These are phyloP conservation scores for Plectropomus leopardus DNA, from an alignment of 2,113 vertebrate genomes.

Conservation along the genomic window DNA sequence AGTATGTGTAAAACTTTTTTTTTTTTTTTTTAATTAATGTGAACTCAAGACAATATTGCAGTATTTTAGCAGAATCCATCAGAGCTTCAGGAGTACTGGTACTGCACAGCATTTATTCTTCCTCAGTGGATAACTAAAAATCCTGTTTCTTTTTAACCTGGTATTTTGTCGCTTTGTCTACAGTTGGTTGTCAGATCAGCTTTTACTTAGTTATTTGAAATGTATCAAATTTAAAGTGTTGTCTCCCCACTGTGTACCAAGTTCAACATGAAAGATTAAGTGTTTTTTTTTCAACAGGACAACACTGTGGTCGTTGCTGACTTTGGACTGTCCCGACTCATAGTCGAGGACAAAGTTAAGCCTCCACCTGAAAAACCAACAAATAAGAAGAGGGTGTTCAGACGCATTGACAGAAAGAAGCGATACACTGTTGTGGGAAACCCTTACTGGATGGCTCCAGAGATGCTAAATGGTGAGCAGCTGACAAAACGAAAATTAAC, in stretches of 20 bases:
- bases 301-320: slow-evolving; percentile 97
- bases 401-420: slow-evolving; percentile 93
- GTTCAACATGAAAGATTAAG: background rate
- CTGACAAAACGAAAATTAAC: background rate
- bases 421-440: slow-evolving; percentile 98
- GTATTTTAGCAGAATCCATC: background rate
- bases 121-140: background rate
- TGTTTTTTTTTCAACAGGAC: slow-evolving; percentile 84
- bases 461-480: slow-evolving; percentile 95
- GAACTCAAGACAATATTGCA: background rate
- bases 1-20: background rate
- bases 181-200: background rate
- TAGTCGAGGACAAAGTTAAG: slow-evolving; percentile 93
- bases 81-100: too few relatives aligned
- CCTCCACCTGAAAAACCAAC: slow-evolving; percentile 88
- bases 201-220: background rate
- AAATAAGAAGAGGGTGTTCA: slow-evolving; percentile 90
- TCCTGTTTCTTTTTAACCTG: background rate
- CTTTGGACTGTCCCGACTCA: slow-evolving; percentile 93
- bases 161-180: background rate
- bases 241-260: background rate
- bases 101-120: background rate
- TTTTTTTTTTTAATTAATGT: too few relatives aligned
- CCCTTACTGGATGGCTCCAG: slow-evolving; percentile 99
- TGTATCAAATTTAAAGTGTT: background rate